Percentiles rank a stretch among this genome's conserved stretches.
These are phyloP conservation scores for Caiman crocodilus DNA, from an alignment of 2,797 vertebrate species.

Conservation along the genomic window DNA sequence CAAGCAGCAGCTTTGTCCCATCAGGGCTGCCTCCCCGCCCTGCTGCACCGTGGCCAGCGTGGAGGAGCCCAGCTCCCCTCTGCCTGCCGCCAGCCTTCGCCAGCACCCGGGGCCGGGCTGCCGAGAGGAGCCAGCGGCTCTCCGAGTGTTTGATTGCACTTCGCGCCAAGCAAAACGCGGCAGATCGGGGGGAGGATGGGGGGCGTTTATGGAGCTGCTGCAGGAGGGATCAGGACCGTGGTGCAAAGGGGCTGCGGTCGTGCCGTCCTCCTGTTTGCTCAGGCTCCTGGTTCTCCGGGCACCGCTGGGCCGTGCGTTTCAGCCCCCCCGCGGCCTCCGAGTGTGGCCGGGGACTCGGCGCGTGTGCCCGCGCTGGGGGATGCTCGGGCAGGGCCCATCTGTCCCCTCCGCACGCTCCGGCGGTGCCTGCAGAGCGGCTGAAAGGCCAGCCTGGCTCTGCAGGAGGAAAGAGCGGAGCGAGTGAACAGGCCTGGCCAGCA, in stretches of 20 bases:
- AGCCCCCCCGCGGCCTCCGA: neutral
- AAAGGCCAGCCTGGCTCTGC: neutral
- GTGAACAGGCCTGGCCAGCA: neutral
- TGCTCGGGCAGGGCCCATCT: constrained; percentile 33
- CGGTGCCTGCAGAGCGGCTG: constrained; percentile 2
- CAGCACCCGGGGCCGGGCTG: no score
- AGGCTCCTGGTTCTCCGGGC: neutral
- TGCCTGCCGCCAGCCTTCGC: no score
- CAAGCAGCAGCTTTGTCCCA: no score
- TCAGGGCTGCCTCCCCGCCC: no score
- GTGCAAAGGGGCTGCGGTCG: neutral
- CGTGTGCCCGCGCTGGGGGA: neutral
- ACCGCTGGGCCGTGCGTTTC: constrained; percentile 3
- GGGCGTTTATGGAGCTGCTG: neutral
- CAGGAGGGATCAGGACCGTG: neutral
- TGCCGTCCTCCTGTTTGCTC: neutral
- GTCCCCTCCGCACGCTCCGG: constrained; percentile 8
- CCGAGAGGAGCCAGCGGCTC: no score
- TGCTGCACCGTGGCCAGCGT: no score
- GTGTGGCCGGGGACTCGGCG: neutral
- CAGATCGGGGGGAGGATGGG: fast-evolving
- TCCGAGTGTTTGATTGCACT: neutral
- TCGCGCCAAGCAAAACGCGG: neutral
- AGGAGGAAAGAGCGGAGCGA: neutral
- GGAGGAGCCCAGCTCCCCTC: no score